Evolutionary conservation across 2,888 invertebrate genomes (phyloP), one percentile per base, ranked within the genome.

Genomic region (Nudaria mundana): DNA sequence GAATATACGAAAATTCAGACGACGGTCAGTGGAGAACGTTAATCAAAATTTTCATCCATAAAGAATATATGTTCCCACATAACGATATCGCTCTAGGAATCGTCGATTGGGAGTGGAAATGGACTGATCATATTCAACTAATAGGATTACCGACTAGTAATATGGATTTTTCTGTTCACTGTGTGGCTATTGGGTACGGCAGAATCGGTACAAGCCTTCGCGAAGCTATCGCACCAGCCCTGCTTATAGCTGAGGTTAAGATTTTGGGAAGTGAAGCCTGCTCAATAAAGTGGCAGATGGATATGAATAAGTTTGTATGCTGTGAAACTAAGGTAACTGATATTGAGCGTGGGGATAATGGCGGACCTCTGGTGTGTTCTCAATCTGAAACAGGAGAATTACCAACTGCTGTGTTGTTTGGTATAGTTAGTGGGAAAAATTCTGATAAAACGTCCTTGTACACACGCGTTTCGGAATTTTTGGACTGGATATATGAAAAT

Each of bases 221-320:
- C 10, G 3, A 32, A 23, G 1, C 4, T 24, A 0, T 33, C 16
- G 0, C 23, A 33, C n/a, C n/a, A 15, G 3, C 11, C 5, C 8
- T 33, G 5, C 7, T 33, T 2, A 24, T 23, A 24, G 33, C 33
- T 5, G 24, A 33, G 5, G 24, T 33, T 11, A 14, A 33, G 4
- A 0, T 33, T 0, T 3, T 33, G 5, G 4, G 24, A 4, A 33
- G 24, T 15, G 6, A 24, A 15, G 11, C 15, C 8, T 33, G 33
- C 8, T 24, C 3, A 0, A 8, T 11, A 1, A 33, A 16, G 6
- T 62, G 54, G 52, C 53, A 44, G 2, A 55, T 57, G 51, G 37
- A 55, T 22, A 62, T 62, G 62, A 37, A 49, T 24, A 37, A 30
- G 1, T 58, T 46, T 41, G 37, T 62, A 2, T 62, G 62, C 18